Evolutionary conservation across 1,140 invertebrate species (phyloP).

Genomic region (Liolophura sinensis): DNA sequence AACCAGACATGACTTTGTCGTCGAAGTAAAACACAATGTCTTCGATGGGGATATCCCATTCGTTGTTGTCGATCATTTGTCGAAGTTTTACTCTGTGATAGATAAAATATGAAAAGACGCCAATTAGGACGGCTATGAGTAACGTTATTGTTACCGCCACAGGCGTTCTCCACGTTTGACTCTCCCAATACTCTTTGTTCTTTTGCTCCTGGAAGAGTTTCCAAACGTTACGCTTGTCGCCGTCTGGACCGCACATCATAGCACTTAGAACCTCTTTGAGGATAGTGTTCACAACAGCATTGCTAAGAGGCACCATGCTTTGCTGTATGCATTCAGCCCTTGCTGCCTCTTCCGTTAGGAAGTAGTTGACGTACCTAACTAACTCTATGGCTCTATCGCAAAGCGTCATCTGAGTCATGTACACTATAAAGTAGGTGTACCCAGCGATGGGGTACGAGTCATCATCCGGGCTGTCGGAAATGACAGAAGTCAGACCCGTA

Average conservation of each 20-base stretch:
- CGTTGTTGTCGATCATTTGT: slow-evolving; percentile 33
- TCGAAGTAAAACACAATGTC: slow-evolving; percentile 44
- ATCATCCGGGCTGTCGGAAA: slow-evolving; percentile 16
- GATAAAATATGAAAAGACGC: slow-evolving; percentile 16
- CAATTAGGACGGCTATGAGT: slow-evolving; percentile 6
- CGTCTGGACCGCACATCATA: slow-evolving; percentile 27
- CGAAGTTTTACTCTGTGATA: slow-evolving; percentile 17
- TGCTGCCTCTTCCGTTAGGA: slow-evolving; percentile 18
- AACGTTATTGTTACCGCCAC: slow-evolving; percentile 19
- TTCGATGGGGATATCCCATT: slow-evolving; percentile 42
- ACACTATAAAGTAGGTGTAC: slow-evolving; percentile 42
- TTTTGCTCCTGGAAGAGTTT: slow-evolving; percentile 23
- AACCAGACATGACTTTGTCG: slow-evolving; percentile 8
- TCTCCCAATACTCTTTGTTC: slow-evolving; percentile 16
- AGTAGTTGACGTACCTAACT: slow-evolving; percentile 43
- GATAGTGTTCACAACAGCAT: slow-evolving; percentile 11
- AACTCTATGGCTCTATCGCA: slow-evolving; percentile 40
- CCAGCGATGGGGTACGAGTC: slow-evolving; percentile 38
- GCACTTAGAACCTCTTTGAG: slow-evolving; percentile 19
- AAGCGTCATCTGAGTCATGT: slow-evolving; percentile 21
- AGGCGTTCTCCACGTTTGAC: slow-evolving; percentile 28
- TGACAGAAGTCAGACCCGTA: slow-evolving; percentile 12
- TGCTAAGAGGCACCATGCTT: slow-evolving; percentile 30
- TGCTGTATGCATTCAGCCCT: slow-evolving; percentile 8
- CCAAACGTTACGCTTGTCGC: slow-evolving; percentile 20